Conservation (phyloP, 2,888 invertebrate species). For the Euplagia quadripunctaria region DNA sequence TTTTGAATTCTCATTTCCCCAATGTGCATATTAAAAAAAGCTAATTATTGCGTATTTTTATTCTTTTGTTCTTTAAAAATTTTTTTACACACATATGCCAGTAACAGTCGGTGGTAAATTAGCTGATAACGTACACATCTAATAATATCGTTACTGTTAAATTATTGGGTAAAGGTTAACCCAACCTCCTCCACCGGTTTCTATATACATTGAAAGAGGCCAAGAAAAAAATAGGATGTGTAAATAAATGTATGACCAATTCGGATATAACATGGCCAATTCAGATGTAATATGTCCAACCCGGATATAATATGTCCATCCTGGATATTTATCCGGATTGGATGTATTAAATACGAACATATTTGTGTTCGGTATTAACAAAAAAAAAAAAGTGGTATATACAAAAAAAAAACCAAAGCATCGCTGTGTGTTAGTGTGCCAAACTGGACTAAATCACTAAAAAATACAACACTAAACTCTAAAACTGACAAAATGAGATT, state of each 20-base stretch:
- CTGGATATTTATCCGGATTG: too few species aligned
- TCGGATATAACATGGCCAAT: neutral
- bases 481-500: slow-evolving; percentile 60
- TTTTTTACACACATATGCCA: neutral
- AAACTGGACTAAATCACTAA: slow-evolving; percentile 50
- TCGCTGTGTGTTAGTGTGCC: slow-evolving; percentile 32
- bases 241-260: too few species aligned
- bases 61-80: neutral
- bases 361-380: neutral
- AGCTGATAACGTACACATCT: too few species aligned
- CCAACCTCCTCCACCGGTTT: neutral
- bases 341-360: neutral
- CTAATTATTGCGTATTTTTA: neutral
- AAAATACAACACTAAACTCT: slow-evolving; percentile 53
- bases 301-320: neutral
- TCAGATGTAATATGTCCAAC: neutral
- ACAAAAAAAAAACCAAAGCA: slow-evolving; percentile 1
- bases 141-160: too few species aligned
- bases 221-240: neutral
- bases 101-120: neutral
- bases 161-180: too few species aligned
- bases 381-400: too few species aligned
- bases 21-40: neutral
- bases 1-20: neutral
- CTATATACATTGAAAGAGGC: neutral